phyloP scores from a whole-genome alignment of 1,140 invertebrate species.

The Antheraea mylitta region DNA sequence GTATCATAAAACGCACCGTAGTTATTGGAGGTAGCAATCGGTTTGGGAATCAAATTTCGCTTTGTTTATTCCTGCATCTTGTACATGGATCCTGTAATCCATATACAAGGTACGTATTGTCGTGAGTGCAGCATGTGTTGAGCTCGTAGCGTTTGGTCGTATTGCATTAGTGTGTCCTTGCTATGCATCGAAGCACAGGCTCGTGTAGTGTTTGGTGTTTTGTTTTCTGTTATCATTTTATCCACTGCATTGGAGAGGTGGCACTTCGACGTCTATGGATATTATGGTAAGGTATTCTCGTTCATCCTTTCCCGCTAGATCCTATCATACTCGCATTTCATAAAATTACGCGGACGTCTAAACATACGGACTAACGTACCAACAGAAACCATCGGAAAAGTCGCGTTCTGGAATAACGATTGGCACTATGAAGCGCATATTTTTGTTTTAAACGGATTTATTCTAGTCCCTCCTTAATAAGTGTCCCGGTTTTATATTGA shows the following conservation, averaged over 20 bases:
- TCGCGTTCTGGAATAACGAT: constrained; percentile 61
- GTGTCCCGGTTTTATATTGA: constrained; percentile 70
- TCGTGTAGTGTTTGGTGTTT: constrained; percentile 77
- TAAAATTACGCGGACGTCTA: constrained; percentile 54
- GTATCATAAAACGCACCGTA: constrained; percentile 71
- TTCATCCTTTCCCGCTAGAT: constrained; percentile 60
- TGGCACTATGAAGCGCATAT: constrained; percentile 68
- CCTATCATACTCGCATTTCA: constrained; percentile 57
- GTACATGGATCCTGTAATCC: constrained; percentile 68
- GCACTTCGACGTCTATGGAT: constrained; percentile 69
- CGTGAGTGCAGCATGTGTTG: constrained; percentile 69
- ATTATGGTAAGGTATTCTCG: constrained; percentile 71
- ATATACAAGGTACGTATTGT: constrained; percentile 63
- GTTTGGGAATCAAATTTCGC: constrained; percentile 62
- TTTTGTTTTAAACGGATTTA: constrained; percentile 45
- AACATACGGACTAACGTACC: constrained; percentile 61
- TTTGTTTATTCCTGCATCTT: constrained; percentile 67
- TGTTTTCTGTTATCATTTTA: constrained; percentile 72
- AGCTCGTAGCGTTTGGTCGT: constrained; percentile 75
- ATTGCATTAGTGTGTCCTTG: constrained; percentile 74
- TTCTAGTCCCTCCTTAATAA: constrained; percentile 59
- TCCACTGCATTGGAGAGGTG: constrained; percentile 75
- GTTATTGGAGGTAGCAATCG: constrained; percentile 73
- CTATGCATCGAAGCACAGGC: constrained; percentile 71
- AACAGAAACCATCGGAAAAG: constrained; percentile 26